Evolutionary conservation across 2,888 invertebrate genomes (phyloP).

Genomic region (Caenorhabditis zanzibari): DNA sequence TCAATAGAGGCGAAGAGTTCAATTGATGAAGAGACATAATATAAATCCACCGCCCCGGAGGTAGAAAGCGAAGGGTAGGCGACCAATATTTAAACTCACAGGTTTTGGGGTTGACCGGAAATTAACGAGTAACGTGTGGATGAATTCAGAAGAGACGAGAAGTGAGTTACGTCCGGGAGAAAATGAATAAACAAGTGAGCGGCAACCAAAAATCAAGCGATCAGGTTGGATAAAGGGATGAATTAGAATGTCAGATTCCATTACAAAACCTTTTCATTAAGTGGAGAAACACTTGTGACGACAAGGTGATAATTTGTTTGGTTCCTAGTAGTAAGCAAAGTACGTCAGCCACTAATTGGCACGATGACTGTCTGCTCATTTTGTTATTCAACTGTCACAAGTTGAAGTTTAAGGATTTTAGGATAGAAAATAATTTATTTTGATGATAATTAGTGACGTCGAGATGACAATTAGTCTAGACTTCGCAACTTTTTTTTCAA

Average conservation of each 20-base stretch:
- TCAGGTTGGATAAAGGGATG: slow-evolving; percentile 18
- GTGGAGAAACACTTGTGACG: slow-evolving; percentile 7
- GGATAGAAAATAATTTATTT: not conserved
- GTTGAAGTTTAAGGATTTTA: not conserved
- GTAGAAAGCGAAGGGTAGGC: slow-evolving; percentile 25
- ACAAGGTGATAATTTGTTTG: slow-evolving; percentile 17
- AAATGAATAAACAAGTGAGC: slow-evolving; percentile 50
- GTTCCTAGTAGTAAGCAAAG: slow-evolving; percentile 3
- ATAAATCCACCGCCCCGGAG: slow-evolving; percentile 10
- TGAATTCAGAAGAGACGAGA: slow-evolving; percentile 35
- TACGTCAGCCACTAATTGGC: slow-evolving; percentile 31
- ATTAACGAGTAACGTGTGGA: slow-evolving; percentile 56
- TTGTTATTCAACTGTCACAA: not conserved
- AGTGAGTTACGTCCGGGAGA: slow-evolving; percentile 24
- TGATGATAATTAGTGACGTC: slow-evolving; percentile 16
- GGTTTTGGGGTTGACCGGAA: slow-evolving; percentile 54
- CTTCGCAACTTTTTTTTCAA: not conserved
- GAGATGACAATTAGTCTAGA: not conserved
- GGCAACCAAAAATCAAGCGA: slow-evolving; percentile 43
- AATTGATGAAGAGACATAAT: slow-evolving; percentile 9
- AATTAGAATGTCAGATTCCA: not conserved
- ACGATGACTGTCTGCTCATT: not conserved
- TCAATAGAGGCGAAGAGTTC: not conserved
- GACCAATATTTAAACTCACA: slow-evolving; percentile 47
- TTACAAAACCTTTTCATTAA: slow-evolving; percentile 16